Evolutionary conservation across 2,888 invertebrate genomes (phyloP).

Genomic region (Scrobipalpa atriplicella): DNA sequence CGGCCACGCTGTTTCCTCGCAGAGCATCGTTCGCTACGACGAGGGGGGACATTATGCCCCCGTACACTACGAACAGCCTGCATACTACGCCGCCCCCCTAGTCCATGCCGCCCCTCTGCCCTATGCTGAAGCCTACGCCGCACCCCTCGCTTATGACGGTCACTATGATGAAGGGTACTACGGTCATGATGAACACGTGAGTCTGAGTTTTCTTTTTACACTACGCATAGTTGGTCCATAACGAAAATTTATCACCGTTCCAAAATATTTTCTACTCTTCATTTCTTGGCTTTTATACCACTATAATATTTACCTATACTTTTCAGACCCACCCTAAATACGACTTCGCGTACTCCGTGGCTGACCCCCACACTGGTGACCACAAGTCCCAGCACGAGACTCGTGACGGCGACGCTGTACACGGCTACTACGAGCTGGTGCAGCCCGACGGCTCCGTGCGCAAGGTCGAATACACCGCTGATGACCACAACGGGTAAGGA

Average conservation of each 20-base stretch:
- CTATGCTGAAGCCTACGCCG: slow-evolving; percentile 46
- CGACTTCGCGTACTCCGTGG: slow-evolving; percentile 78
- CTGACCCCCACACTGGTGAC: slow-evolving; percentile 82
- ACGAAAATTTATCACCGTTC: no score
- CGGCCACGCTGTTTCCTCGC: slow-evolving; percentile 47
- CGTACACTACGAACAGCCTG: slow-evolving; percentile 46
- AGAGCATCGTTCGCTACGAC: slow-evolving; percentile 44
- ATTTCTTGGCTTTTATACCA: no score
- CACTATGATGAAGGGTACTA: slow-evolving; percentile 39
- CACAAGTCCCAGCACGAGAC: slow-evolving; percentile 79
- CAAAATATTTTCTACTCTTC: neutral
- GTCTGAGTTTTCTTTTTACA: slow-evolving; percentile 31
- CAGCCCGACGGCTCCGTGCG: slow-evolving; percentile 81
- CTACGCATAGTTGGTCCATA: no score
- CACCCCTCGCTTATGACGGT: slow-evolving; percentile 39
- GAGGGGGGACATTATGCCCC: slow-evolving; percentile 46
- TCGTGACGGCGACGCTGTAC: slow-evolving; percentile 78
- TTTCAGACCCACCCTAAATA: slow-evolving; percentile 69
- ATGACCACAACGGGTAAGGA: slow-evolving; percentile 78
- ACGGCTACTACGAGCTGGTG: slow-evolving; percentile 76
- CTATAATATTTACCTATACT: neutral
- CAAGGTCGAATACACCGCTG: slow-evolving; percentile 81
- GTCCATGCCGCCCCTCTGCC: slow-evolving; percentile 49
- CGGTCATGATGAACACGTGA: slow-evolving; percentile 59
- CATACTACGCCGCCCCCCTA: slow-evolving; percentile 52